Percentiles rank a stretch among this genome's conserved stretches.
Conservation (phyloP, 2,797 vertebrate genomes). For the Jordanella pulchra region DNA sequence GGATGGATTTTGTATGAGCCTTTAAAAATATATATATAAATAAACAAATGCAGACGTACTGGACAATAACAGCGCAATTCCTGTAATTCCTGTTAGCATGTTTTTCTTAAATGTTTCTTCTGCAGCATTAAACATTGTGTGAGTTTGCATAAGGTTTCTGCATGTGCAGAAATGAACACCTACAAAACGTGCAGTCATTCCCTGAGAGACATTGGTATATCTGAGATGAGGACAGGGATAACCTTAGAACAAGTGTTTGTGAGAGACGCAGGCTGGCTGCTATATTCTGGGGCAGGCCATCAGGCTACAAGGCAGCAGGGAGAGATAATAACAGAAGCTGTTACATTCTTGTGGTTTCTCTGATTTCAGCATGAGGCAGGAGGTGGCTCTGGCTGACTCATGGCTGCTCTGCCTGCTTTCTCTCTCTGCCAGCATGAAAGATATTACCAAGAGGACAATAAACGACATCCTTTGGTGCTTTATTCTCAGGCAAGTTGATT, state of each 20-base stretch:
- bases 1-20: neutral
- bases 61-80: no score
- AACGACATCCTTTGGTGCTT: slow-evolving; percentile 56
- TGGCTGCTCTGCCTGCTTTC: slow-evolving; percentile 33
- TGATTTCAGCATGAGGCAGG: slow-evolving; percentile 76
- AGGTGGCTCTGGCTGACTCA: slow-evolving; percentile 65
- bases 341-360: slow-evolving; percentile 81
- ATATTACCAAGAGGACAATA: slow-evolving; percentile 48
- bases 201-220: slow-evolving; percentile 39
- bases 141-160: slow-evolving; percentile 5
- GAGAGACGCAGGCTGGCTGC: slow-evolving; percentile 39
- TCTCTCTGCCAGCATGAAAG: slow-evolving; percentile 45
- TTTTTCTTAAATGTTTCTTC: neutral
- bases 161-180: slow-evolving; percentile 20
- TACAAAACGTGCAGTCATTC: slow-evolving; percentile 43
- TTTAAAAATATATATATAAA: neutral
- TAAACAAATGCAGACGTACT: neutral
- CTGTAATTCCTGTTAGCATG: no score
- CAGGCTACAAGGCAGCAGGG: slow-evolving; percentile 67
- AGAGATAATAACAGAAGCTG: slow-evolving; percentile 79
- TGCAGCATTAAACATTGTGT: neutral
- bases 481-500: slow-evolving; percentile 50
- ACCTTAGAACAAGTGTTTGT: slow-evolving; percentile 13
- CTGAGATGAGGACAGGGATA: slow-evolving; percentile 41
- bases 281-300: slow-evolving; percentile 68